Conservation (phyloP, 2,797 vertebrate genomes). For the Hemitrygon akajei region DNA sequence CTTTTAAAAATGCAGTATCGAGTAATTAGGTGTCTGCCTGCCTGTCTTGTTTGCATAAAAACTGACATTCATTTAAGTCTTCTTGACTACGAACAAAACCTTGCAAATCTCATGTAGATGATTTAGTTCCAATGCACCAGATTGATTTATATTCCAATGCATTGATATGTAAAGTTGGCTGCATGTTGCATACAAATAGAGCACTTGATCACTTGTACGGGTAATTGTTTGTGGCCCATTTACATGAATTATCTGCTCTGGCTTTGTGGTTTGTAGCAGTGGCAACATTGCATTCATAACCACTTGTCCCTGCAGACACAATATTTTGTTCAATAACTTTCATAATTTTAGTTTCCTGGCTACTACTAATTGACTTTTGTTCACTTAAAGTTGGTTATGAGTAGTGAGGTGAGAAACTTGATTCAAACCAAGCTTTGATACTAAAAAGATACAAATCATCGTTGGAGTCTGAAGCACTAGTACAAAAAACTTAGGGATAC, state of each 20-base stretch:
- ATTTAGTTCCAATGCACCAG: no score
- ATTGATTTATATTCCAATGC: background rate
- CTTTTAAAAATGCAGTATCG: background rate
- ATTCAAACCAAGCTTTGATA: conserved; percentile 1
- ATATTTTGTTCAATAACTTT: conserved; percentile 25
- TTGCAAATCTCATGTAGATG: background rate
- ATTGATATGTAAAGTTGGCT: background rate
- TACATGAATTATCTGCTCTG: background rate
- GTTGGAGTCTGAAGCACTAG: background rate
- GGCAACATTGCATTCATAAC: background rate
- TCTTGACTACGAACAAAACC: background rate
- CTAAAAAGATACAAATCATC: conserved; percentile 8
- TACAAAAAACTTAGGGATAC: background rate
- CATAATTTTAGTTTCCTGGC: conserved; percentile 35
- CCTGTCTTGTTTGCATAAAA: background rate
- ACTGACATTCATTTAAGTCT: background rate
- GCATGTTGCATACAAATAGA: background rate
- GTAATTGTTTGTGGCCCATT: background rate
- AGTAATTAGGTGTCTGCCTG: background rate
- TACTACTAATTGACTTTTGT: conserved; percentile 39
- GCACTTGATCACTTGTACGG: background rate
- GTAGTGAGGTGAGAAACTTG: conserved; percentile 39
- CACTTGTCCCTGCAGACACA: conserved; percentile 16
- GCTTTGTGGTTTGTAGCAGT: background rate
- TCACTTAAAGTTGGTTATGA: conserved; percentile 24